These are phyloP conservation scores for Minunthozetes semirufus DNA, from an alignment of 2,888 invertebrate genomes.

Conservation along the genomic window DNA sequence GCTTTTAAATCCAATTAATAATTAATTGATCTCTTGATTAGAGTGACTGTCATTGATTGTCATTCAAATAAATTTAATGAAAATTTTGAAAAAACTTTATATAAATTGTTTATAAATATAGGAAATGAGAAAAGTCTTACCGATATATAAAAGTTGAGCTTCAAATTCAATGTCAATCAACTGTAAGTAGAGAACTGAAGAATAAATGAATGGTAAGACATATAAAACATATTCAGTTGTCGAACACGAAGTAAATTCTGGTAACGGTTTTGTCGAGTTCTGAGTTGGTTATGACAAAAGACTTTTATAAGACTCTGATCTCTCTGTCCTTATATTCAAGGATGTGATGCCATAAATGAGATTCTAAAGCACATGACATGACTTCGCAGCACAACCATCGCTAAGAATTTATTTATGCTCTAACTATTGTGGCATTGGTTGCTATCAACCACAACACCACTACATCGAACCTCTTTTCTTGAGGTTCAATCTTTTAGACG, in stretches of 20 bases:
- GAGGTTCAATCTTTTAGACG: too few species aligned
- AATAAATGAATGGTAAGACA: not conserved
- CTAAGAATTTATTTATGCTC: not conserved
- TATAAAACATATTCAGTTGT: not conserved
- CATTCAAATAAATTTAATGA: too few species aligned
- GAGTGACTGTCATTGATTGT: too few species aligned
- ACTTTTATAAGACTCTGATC: slow-evolving; percentile 12
- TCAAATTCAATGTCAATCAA: not conserved
- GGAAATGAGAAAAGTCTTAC: too few species aligned
- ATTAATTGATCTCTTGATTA: too few species aligned
- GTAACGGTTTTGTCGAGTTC: not conserved
- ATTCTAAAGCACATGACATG: slow-evolving; percentile 1
- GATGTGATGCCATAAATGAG: slow-evolving; percentile 28
- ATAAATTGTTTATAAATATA: too few species aligned
- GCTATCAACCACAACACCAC: not conserved
- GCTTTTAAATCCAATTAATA: too few species aligned
- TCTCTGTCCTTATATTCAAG: slow-evolving; percentile 26
- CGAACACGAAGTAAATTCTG: not conserved
- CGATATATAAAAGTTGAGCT: too few species aligned
- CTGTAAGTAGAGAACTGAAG: not conserved
- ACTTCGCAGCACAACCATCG: not conserved
- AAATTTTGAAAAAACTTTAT: too few species aligned
- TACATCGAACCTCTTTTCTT: not conserved
- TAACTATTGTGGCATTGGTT: not conserved
- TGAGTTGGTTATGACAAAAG: not conserved